Base-by-base conservation (phyloP, 2,797 vertebrate genomes). In the Oreochromis mossambicus region DNA sequence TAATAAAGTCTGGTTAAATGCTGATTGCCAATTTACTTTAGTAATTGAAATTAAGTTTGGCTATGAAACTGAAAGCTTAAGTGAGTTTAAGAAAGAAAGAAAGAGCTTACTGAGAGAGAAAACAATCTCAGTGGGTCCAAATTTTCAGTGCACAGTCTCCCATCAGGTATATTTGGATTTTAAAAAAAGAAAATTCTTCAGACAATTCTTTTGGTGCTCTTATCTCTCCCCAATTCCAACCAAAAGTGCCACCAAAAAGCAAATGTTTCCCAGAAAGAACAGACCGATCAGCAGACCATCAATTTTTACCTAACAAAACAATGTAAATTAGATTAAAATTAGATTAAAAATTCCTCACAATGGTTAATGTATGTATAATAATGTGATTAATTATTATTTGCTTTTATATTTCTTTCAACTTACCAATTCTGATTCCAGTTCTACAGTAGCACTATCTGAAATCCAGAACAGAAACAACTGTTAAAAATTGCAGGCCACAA, bases 201-300 rank as follows among this genome's bases (percentile, higher is more conserved):
- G n/a, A 24, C 1, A 14, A 0, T 61, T 56, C 11, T 52, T 66
- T 26, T 1, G 17, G 0, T 80, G 15, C 32, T 80, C 48, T 79
- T 7, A 97, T 9, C 86, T 83, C 6, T 2, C 84, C 17, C 93
- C 95, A n/a, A 97, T 97, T 88, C 96, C 97, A 56, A 95, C 92
- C 61, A 97, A 85, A 21, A 97, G 91, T 5, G 95, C 84, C 68
- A 95, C 90, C 85, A 97, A 75, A 86, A 97, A 97, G 12, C 79
- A 32, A 13, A 97, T 2, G 85, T 97, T 97, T 89, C 97, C 97
- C 78, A 94, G 17, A 2, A 95, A 46, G 83, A 93, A 97, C 12
- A 95, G 2, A 2, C 77, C 2, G 19, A 96, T 50, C 41, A 96
- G 70, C 1, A 94, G 12, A 8, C 78, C 36, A 9, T 91, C 88